Evolutionary conservation across 2,888 invertebrate genomes (phyloP).

Genomic region (Diaphora mendica): DNA sequence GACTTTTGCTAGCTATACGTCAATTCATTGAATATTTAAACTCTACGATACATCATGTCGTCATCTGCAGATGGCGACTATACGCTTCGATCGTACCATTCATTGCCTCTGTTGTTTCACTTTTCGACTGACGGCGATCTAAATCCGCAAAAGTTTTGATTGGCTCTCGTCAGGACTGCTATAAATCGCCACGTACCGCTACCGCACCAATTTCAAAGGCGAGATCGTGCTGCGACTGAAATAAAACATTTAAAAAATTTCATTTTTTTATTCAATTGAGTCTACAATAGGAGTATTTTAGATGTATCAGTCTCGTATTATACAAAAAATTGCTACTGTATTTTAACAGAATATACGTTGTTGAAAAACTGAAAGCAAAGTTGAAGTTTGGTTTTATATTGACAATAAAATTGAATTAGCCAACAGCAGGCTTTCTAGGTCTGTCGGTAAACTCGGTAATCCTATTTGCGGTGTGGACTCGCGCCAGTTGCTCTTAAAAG

Average conservation of each 20-base stretch:
- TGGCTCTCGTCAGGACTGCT: constrained; percentile 68
- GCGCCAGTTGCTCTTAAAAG: constrained; percentile 73
- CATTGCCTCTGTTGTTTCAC: constrained; percentile 68
- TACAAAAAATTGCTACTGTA: constrained; percentile 29
- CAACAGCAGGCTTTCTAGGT: constrained; percentile 71
- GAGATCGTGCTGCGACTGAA: constrained; percentile 60
- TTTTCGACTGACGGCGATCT: constrained; percentile 66
- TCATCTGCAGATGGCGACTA: constrained; percentile 29
- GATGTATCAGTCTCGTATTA: constrained; percentile 30
- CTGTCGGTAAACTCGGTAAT: constrained; percentile 79
- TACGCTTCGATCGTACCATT: constrained; percentile 52
- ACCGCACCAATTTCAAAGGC: constrained; percentile 65
- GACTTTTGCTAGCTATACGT: constrained; percentile 14
- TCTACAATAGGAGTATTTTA: constrained; percentile 41
- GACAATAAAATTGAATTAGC: constrained; percentile 77
- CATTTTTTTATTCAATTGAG: constrained; percentile 46
- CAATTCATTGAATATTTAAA: constrained; percentile 31
- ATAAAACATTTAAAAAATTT: constrained; percentile 62
- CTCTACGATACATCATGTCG: constrained; percentile 28
- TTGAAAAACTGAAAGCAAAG: constrained; percentile 48
- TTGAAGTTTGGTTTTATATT: constrained; percentile 62
- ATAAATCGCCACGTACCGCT: constrained; percentile 64
- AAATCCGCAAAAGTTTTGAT: constrained; percentile 78
- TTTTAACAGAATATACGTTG: constrained; percentile 46
- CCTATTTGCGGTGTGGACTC: constrained; percentile 77